Base-by-base conservation (phyloP, 2,888 invertebrate species). In the Tineola bisselliella region DNA sequence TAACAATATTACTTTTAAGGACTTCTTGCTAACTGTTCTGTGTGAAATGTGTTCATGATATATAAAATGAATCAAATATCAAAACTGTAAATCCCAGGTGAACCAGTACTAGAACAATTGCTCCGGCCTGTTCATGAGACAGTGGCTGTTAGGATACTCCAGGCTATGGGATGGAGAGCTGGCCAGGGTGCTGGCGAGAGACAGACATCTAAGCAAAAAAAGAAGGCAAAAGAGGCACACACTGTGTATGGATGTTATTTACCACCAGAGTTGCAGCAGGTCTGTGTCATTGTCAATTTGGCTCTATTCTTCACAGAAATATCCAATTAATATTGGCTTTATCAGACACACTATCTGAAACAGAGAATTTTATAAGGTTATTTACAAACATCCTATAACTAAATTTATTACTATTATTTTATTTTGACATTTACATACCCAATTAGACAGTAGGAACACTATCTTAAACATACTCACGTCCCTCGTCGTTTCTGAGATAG, bases 101-200 rank as follows among this genome's bases (percentile, higher is more conserved):
- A 89, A 63, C 93, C 93, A 10, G 92, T 93, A 0, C 75, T 95
- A 4, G 88, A 92, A 60, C 90, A 92, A 62, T 71, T 95, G 1
- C 76, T 95, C 13, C 84, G 90, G 18, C 91, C 93, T 0, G 90
- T 91, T 15, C 96, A 94, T 66, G 94, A 96, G 73, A 96, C 97
- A 0, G 91, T 97, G 8, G 98, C 98, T 0, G 92, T 96, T 52
- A 89, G 90, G 63, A 89, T 99, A 70, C 83, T 99, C 43, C 91
- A 92, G 61, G 92, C 92, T 65, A 95, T 99, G 93, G 98, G 98
- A 0, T 97, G 98, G 95, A 91, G 92, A 67, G 92, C 92, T 2
- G 96, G 97, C 0, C 94, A 96, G 77, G 97, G 97, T 0, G 86
- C 94, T 0, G 95, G 95, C 0, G 87, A 82, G 2, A 68, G 89